phyloP scores from a whole-genome alignment of 2,797 vertebrate genomes.

The Buphagus erythrorhynchus region DNA sequence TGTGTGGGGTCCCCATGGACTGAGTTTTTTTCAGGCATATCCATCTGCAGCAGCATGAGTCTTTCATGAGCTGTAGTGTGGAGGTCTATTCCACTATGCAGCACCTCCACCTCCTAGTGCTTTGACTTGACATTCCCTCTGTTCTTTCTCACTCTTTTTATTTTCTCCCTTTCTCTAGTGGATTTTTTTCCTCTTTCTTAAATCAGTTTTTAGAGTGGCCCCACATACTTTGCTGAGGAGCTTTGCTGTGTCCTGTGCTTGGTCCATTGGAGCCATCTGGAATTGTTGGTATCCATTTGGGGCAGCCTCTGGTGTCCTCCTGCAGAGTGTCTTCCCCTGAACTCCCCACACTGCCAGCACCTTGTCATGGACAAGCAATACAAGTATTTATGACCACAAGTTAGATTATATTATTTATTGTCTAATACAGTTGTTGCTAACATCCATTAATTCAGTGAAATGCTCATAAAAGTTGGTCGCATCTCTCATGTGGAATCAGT shows the following conservation, averaged over 20 bases:
- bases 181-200: background rate
- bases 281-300: background rate
- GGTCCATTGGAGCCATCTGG: accelerated
- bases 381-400: background rate
- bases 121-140: background rate
- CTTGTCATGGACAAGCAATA: background rate
- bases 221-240: background rate
- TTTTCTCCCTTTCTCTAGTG: background rate
- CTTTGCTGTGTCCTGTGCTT: background rate
- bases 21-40: background rate
- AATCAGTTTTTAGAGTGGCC: background rate
- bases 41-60: accelerated
- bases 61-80: background rate
- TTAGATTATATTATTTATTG: background rate
- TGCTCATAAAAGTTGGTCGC: background rate
- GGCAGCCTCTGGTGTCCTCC: background rate
- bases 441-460: background rate
- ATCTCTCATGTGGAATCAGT: background rate
- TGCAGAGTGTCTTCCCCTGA: background rate
- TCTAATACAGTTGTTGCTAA: background rate
- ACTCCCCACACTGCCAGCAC: accelerated
- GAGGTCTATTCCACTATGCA: background rate
- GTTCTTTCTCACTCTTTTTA: background rate
- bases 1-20: accelerated
- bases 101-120: background rate